phyloP scores from a whole-genome alignment of 2,888 invertebrate species.

The Galeruca laticollis region DNA sequence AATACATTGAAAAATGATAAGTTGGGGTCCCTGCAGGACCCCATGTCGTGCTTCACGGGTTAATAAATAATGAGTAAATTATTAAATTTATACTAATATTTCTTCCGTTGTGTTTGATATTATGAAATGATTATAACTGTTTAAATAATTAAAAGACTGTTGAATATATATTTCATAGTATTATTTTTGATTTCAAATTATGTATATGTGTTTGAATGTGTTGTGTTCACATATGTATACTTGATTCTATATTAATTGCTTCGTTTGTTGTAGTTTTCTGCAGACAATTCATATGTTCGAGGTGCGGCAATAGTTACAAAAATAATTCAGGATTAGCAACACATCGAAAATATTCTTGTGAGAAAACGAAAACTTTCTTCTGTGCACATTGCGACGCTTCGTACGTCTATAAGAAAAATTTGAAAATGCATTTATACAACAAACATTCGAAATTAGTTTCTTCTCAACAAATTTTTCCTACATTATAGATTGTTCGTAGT shows the following conservation, averaged over 20 bases:
- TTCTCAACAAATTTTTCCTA: neutral
- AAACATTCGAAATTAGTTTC: slow-evolving; percentile 19
- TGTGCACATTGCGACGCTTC: slow-evolving; percentile 44
- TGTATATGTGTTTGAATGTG: neutral
- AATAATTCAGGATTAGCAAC: slow-evolving; percentile 41
- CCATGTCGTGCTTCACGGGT: too few species aligned
- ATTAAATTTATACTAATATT: too few species aligned
- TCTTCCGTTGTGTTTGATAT: too few species aligned
- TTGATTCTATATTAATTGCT: neutral
- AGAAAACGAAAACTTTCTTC: slow-evolving; percentile 44
- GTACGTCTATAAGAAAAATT: slow-evolving; percentile 50
- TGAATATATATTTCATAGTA: too few species aligned
- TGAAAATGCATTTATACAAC: slow-evolving; percentile 43
- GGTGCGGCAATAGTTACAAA: slow-evolving; percentile 42
- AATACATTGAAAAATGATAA: too few species aligned
- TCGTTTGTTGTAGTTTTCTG: slow-evolving; percentile 8
- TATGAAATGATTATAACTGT: too few species aligned
- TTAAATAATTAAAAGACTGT: too few species aligned
- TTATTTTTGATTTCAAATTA: too few species aligned
- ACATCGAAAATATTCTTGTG: slow-evolving; percentile 47
- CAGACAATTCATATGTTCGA: slow-evolving; percentile 33
- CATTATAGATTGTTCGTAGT: too few species aligned
- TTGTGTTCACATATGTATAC: neutral
- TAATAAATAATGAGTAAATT: too few species aligned
- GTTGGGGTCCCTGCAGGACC: too few species aligned